A percentile compares a stretch with the other conserved stretches of the same genome.
Conservation (phyloP, 1,140 invertebrate genomes). For the Mamestra configurata region DNA sequence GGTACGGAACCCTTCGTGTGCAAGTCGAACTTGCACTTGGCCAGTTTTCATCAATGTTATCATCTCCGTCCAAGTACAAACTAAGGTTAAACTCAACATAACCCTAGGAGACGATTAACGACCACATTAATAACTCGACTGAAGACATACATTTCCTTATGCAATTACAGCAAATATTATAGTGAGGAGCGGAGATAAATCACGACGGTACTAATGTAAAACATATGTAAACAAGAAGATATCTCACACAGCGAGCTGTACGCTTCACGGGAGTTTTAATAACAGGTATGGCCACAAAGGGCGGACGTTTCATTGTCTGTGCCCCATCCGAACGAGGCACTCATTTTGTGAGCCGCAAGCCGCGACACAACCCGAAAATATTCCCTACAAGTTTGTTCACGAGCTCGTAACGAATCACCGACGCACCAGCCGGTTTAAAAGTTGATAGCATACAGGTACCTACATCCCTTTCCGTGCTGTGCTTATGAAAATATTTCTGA, state of each 20-base stretch:
- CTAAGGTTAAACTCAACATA: background rate
- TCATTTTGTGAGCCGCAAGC: slow-evolving; percentile 59
- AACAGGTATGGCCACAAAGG: slow-evolving; percentile 70
- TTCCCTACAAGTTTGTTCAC: slow-evolving; percentile 59
- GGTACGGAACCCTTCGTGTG: too few species aligned
- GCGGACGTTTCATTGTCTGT: slow-evolving; percentile 61
- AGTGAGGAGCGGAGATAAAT: background rate
- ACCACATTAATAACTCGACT: background rate
- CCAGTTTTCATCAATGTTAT: too few species aligned
- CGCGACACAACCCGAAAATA: slow-evolving; percentile 57
- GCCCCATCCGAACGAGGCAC: slow-evolving; percentile 58
- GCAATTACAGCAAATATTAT: background rate
- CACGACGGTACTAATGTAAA: slow-evolving; percentile 29
- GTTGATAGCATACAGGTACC: slow-evolving; percentile 7
- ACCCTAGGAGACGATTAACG: background rate
- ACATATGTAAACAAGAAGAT: slow-evolving; percentile 49
- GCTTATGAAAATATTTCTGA: background rate
- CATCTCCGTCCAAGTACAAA: background rate
- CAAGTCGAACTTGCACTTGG: too few species aligned
- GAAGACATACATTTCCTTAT: slow-evolving; percentile 5
- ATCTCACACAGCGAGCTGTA: slow-evolving; percentile 23
- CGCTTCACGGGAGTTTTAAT: slow-evolving; percentile 68
- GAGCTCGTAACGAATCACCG: slow-evolving; percentile 12
- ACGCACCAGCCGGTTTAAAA: background rate
- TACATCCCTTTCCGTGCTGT: background rate